Evolutionary conservation across 2,888 invertebrate species (phyloP), one percentile per base, ranked within the genome.

Genomic region (Drosophila peninsularis): DNA sequence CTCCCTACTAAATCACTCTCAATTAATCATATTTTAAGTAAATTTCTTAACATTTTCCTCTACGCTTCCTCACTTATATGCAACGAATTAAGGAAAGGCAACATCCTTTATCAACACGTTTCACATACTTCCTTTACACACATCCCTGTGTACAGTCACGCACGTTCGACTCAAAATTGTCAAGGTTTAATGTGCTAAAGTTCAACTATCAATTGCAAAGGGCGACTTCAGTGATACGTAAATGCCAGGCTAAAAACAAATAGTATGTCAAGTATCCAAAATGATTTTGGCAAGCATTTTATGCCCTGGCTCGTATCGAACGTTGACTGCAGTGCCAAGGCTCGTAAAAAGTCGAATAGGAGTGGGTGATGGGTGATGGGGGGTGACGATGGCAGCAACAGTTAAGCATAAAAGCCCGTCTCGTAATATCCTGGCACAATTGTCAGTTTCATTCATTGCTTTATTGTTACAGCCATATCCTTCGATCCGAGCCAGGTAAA

Each of bases 351-450:
- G 13, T 49, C 39, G 37, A 73, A 21, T 24, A 30, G 30, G 39
- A 36, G 41, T 24, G 1, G 6, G 44, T 27, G 27, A 27, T 27
- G 27, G 27, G 27, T 3, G 27, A 5, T 4, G 27, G 53, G n/a
- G 39, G 30, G 42, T 37, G 37, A 32, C 30, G 13, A 13, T 47
- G 47, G 30, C 47, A 65, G 62, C 61, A 73, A 73, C 76, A 76
- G 74, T 71, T 74, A 55, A 62, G 42, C 37, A 36, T 44, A 68
- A 62, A 57, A 62, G 60, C 44, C 34, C 52, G 52, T 49, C 49
- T 44, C 57, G 85, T 72, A 84, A 83, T 83, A 85, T 83, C 85
- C 88, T 78, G 47, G 82, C 66, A 78, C 67, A 71, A 80, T 76
- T 84, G 79, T 81, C 79, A 74, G 74, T 41, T 65, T 44, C 62